Percentiles rank a stretch among this genome's conserved stretches.
These are phyloP conservation scores for Pterocles orientalis DNA, from an alignment of 2,113 vertebrate genomes.

Conservation along the genomic window DNA sequence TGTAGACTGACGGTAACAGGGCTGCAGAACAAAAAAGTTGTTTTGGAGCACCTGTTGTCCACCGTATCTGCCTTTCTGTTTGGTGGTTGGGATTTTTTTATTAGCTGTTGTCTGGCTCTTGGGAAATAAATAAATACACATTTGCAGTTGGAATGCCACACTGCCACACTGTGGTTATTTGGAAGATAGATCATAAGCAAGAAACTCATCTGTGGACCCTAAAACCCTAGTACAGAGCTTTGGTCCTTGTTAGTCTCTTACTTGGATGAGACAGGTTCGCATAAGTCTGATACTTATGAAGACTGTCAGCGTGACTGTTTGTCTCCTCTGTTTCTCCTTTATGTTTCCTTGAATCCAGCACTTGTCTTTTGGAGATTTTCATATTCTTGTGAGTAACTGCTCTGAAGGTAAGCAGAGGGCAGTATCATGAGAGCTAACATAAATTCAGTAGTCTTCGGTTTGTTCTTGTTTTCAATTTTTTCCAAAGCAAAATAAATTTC, in stretches of 20 bases:
- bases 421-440: not conserved
- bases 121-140: not conserved
- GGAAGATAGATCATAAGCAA: not conserved
- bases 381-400: not conserved
- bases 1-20: not conserved
- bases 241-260: not conserved
- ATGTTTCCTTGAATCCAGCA: not conserved
- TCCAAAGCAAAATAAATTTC: not conserved
- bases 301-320: not conserved
- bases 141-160: slow-evolving; percentile 52
- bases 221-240: not conserved
- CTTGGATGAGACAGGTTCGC: not conserved
- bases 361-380: not conserved
- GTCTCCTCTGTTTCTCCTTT: not conserved
- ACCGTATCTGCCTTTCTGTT: not conserved
- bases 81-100: not conserved
- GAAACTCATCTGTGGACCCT: not conserved
- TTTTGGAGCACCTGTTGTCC: not conserved
- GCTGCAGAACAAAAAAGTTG: not conserved
- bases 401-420: not conserved
- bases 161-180: slow-evolving; percentile 77
- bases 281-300: not conserved
- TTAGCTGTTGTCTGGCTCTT: not conserved
- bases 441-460: not conserved
- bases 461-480: not conserved